Evolutionary conservation across 2,797 vertebrate species (phyloP).

Genomic region (Staurois parvus): DNA sequence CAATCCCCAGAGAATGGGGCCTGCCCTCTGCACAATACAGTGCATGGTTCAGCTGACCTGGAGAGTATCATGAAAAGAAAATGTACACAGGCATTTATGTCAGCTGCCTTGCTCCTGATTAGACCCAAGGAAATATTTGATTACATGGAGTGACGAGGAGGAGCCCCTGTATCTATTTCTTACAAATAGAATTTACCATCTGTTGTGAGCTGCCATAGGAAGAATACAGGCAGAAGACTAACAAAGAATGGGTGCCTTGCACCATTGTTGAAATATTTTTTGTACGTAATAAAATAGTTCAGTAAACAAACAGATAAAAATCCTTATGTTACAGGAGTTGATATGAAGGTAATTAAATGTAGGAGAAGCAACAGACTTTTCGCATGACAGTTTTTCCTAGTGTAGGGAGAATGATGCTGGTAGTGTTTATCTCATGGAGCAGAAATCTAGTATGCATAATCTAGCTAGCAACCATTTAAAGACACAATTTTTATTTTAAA

Average conservation of each 20-base stretch:
- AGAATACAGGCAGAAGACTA: neutral
- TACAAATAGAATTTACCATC: slow-evolving; percentile 66
- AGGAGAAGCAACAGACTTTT: no score
- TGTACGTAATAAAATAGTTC: no score
- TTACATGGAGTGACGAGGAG: slow-evolving; percentile 63
- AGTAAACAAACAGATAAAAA: no score
- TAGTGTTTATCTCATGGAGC: no score
- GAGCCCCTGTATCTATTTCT: slow-evolving; percentile 55
- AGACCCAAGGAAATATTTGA: slow-evolving; percentile 69
- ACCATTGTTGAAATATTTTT: neutral
- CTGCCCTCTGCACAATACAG: slow-evolving; percentile 63
- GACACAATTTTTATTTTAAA: no score
- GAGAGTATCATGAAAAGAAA: slow-evolving; percentile 69
- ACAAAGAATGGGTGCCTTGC: neutral
- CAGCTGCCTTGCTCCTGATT: slow-evolving; percentile 68
- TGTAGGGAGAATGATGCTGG: no score
- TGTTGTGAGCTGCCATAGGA: slow-evolving; percentile 22
- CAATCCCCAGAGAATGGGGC: slow-evolving; percentile 68
- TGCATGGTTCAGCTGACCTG: slow-evolving; percentile 66
- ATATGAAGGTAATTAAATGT: no score
- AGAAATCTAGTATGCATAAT: no score
- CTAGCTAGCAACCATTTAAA: no score
- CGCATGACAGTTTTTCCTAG: no score
- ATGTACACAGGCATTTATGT: slow-evolving; percentile 70
- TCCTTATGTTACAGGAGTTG: no score